These are phyloP conservation scores for Ornithoptera alexandrae DNA, from an alignment of 2,888 invertebrate species.

Conservation along the genomic window DNA sequence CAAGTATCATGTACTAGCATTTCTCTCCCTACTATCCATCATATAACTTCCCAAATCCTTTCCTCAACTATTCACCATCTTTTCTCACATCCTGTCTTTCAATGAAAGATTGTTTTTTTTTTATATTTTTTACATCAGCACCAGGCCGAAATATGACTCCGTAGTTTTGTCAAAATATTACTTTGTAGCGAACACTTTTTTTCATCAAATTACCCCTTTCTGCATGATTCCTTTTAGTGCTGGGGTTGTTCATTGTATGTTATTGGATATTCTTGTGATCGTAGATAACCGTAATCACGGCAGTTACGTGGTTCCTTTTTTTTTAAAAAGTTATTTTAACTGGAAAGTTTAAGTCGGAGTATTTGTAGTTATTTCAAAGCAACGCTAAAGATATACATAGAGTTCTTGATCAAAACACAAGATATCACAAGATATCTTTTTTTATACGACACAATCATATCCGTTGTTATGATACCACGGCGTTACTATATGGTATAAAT, in stretches of 20 bases:
- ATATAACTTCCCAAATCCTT: constrained; percentile 20
- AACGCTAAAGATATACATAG: no score
- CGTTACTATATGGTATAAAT: no score
- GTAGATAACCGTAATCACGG: constrained; percentile 58
- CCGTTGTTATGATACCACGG: no score
- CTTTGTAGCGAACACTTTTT: constrained; percentile 56
- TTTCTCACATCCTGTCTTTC: constrained; percentile 38
- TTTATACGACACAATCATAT: no score
- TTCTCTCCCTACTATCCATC: not conserved
- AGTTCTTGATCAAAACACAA: no score
- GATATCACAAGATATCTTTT: no score
- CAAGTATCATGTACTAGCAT: not conserved
- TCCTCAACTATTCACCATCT: constrained; percentile 24
- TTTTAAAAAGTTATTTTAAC: not conserved
- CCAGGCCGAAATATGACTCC: constrained; percentile 64
- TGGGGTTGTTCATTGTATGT: constrained; percentile 53
- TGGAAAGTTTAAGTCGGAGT: no score
- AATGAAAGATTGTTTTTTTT: constrained; percentile 42
- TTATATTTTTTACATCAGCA: constrained; percentile 37
- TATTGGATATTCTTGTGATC: constrained; percentile 63
- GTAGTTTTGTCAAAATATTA: constrained; percentile 78
- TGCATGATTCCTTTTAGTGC: constrained; percentile 41
- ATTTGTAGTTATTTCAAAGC: no score
- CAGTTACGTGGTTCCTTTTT: constrained; percentile 30
- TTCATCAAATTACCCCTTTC: constrained; percentile 58